These are phyloP conservation scores for Nymphalis io DNA, from an alignment of 1,140 invertebrate genomes.

Conservation along the genomic window DNA sequence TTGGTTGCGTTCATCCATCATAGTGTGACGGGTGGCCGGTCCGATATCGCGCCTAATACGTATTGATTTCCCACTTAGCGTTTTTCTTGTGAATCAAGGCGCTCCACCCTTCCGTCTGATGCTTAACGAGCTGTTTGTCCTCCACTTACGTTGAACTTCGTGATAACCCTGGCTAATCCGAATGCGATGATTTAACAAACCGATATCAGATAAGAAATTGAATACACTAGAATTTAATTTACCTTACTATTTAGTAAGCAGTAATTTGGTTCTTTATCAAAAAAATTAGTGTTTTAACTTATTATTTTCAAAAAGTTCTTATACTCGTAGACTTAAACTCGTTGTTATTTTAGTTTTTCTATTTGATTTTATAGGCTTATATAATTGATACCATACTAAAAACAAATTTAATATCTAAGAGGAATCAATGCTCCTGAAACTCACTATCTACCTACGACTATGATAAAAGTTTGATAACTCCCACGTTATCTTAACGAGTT, in stretches of 20 bases:
- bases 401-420: background rate
- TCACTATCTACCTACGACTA: background rate
- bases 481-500: slow-evolving; percentile 12
- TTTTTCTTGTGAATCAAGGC: slow-evolving; percentile 74
- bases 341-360: no score
- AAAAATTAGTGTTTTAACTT: no score
- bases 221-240: background rate
- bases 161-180: slow-evolving; percentile 37
- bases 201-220: background rate
- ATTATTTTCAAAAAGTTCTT: no score
- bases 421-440: background rate
- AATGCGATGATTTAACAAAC: slow-evolving; percentile 33
- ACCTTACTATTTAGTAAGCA: background rate
- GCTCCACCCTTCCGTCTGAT: slow-evolving; percentile 76
- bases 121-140: slow-evolving; percentile 79
- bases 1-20: slow-evolving; percentile 77
- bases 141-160: slow-evolving; percentile 56
- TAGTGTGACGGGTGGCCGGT: slow-evolving; percentile 69
- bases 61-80: slow-evolving; percentile 81
- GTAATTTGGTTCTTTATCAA: no score
- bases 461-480: slow-evolving; percentile 3
- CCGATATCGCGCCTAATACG: slow-evolving; percentile 79
- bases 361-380: no score
- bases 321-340: no score
- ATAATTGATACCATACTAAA: background rate